Evolutionary conservation across 2,888 invertebrate species (phyloP).

Genomic region (Andrena bucephala): DNA sequence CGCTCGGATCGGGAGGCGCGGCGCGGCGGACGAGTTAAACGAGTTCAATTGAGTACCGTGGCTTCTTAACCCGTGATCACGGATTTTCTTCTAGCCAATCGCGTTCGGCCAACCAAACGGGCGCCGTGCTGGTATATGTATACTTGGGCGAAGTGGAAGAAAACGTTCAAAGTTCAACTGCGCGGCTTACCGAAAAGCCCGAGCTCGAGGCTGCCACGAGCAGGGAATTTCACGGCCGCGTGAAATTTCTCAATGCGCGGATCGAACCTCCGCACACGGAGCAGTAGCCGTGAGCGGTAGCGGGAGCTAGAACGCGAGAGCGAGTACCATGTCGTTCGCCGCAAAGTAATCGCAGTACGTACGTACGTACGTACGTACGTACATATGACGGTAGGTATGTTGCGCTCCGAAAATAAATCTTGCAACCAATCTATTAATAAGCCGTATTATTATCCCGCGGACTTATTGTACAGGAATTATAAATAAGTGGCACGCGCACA

Average conservation of each 20-base stretch:
- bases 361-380: too few relatives aligned
- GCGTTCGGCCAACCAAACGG: background rate
- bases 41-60: slow-evolving; percentile 19
- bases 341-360: background rate
- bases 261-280: too few relatives aligned
- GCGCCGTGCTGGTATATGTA: background rate
- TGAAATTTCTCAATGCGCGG: background rate
- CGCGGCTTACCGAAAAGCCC: background rate
- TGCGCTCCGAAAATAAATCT: slow-evolving; percentile 45
- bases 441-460: slow-evolving; percentile 33
- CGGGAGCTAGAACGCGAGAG: background rate
- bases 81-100: slow-evolving; percentile 11
- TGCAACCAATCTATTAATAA: slow-evolving; percentile 55
- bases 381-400: background rate
- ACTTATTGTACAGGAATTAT: slow-evolving; percentile 40
- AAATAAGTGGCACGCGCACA: slow-evolving; percentile 13
- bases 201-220: background rate
- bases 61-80: slow-evolving; percentile 23
- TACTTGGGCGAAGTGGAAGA: background rate
- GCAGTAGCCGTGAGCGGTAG: too few relatives aligned
- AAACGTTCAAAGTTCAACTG: slow-evolving; percentile 3
- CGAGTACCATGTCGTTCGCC: background rate
- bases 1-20: background rate
- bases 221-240: slow-evolving; percentile 20
- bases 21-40: background rate